Percentiles rank a stretch among this genome's conserved stretches.
phyloP scores from a whole-genome alignment of 2,888 invertebrate genomes.

The Chydorus sphaericus region DNA sequence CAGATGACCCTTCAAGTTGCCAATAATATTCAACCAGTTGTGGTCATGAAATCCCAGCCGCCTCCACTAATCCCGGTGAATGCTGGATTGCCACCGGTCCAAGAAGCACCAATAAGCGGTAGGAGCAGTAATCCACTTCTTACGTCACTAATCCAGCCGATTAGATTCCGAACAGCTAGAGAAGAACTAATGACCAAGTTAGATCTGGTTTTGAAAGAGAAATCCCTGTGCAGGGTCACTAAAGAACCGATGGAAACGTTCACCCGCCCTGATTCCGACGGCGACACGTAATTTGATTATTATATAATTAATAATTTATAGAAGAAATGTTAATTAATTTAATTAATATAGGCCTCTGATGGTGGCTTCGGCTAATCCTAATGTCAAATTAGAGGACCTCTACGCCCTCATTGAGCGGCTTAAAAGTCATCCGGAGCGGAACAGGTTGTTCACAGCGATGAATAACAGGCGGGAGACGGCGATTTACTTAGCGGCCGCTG shows the following conservation, averaged over 20 bases:
- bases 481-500: conserved; percentile 8
- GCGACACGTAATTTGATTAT: conserved; percentile 17
- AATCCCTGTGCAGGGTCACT: neutral
- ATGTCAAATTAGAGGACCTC: conserved; percentile 7
- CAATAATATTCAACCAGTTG: no score
- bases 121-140: no score
- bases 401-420: conserved; percentile 14
- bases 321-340: neutral
- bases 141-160: no score
- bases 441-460: neutral
- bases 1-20: neutral
- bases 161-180: no score
- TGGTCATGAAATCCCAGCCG: neutral
- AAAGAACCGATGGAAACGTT: neutral
- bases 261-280: conserved; percentile 8
- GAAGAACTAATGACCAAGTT: neutral
- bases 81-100: neutral
- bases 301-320: neutral
- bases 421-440: conserved; percentile 4
- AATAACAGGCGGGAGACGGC: conserved; percentile 10
- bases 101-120: no score
- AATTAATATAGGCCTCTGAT: neutral
- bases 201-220: neutral
- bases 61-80: neutral
- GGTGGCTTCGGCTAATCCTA: conserved; percentile 11